Evolutionary conservation across 2,888 invertebrate species (phyloP).

Genomic region (Pomacea canaliculata): DNA sequence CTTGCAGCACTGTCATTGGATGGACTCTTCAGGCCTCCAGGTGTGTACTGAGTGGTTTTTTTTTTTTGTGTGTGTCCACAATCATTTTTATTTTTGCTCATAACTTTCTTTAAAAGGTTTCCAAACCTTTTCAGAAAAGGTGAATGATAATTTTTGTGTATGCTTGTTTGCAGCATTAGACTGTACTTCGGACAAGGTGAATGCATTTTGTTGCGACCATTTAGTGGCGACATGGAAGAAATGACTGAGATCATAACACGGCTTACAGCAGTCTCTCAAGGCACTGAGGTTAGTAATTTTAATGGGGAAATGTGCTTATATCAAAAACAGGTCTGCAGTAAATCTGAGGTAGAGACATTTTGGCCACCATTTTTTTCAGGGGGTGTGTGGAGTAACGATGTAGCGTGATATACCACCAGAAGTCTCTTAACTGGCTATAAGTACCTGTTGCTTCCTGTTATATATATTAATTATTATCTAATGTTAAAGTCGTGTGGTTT

Average conservation of each 20-base stretch:
- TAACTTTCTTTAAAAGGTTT: background rate
- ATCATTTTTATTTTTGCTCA: background rate
- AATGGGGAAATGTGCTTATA: background rate
- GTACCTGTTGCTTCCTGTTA: too few species aligned
- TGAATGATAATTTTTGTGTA: background rate
- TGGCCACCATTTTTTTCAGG: background rate
- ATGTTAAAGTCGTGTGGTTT: too few species aligned
- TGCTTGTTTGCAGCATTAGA: constrained; percentile 72
- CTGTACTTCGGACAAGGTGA: constrained; percentile 95
- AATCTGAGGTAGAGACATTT: background rate
- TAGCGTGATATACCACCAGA: too few species aligned
- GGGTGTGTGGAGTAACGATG: background rate
- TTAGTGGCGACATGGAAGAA: constrained; percentile 76
- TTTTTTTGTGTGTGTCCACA: background rate
- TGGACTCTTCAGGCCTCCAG: constrained; percentile 78
- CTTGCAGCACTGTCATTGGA: constrained; percentile 84
- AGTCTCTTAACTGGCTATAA: too few species aligned
- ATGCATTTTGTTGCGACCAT: constrained; percentile 85
- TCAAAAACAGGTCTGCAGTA: background rate
- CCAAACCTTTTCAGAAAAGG: too few species aligned
- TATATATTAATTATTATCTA: too few species aligned
- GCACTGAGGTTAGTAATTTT: constrained; percentile 71
- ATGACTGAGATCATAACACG: constrained; percentile 83
- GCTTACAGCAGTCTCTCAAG: constrained; percentile 81
- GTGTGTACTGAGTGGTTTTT: constrained; percentile 46